Conservation (phyloP, 2,888 invertebrate species). For the Crematogaster levior region DNA sequence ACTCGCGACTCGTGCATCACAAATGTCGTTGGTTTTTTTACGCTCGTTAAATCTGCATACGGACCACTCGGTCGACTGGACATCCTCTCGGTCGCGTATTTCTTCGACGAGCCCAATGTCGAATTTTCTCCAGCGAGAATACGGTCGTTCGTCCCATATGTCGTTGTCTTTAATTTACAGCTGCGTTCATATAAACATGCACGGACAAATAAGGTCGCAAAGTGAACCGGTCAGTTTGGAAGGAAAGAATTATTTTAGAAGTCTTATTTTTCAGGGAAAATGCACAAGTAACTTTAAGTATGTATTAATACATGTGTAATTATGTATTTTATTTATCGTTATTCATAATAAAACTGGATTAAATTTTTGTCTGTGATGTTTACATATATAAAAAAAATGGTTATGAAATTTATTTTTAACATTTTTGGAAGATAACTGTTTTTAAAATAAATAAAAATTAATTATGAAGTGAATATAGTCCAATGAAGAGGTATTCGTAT, state of each 20-base stretch:
- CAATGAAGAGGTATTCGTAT: background rate
- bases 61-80: constrained; percentile 2
- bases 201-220: constrained; percentile 5
- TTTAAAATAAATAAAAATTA: background rate
- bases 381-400: background rate
- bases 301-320: too few species aligned
- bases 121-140: background rate
- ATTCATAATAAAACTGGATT: background rate
- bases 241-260: background rate
- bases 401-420: background rate
- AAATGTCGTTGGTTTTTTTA: constrained; percentile 2
- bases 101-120: background rate
- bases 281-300: background rate
- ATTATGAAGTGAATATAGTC: background rate
- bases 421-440: background rate
- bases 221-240: constrained; percentile 11
- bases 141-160: background rate
- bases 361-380: background rate
- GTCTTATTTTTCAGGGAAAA: background rate
- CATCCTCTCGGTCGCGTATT: background rate
- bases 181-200: constrained; percentile 4
- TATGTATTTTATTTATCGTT: too few species aligned
- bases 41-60: constrained; percentile 37
- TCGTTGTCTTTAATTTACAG: constrained; percentile 20
- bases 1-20: background rate